Conservation (phyloP, 2,888 invertebrate genomes). For the Eremobia ochroleuca region DNA sequence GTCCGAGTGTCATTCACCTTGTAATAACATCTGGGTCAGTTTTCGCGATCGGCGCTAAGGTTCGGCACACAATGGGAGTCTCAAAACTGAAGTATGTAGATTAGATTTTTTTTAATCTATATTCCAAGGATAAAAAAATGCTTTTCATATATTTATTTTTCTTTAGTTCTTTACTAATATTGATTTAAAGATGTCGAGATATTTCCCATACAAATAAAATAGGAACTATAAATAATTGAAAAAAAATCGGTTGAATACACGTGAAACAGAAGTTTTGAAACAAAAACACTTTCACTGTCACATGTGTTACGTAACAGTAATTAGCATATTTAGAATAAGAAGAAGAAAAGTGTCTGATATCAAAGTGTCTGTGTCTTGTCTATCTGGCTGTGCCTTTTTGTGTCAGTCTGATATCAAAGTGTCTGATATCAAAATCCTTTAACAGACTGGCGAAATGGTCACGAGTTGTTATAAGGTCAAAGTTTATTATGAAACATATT, state of each 20-base stretch:
- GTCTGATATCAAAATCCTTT: too few relatives aligned
- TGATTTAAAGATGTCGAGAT: neutral
- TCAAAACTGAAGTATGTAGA: too few relatives aligned
- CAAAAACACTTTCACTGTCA: conserved; percentile 3
- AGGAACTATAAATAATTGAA: neutral
- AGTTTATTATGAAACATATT: neutral
- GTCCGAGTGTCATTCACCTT: conserved; percentile 65
- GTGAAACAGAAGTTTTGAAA: neutral
- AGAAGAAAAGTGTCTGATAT: conserved; percentile 9
- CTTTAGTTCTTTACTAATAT: neutral
- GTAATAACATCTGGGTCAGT: conserved; percentile 58
- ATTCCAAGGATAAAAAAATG: too few relatives aligned
- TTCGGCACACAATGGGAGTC: conserved; percentile 15
- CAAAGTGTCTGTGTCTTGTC: too few relatives aligned
- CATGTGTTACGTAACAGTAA: neutral
- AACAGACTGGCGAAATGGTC: conserved; percentile 17
- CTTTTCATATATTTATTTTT: too few relatives aligned
- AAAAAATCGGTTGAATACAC: neutral
- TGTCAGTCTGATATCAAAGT: too few relatives aligned
- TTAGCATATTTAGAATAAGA: neutral
- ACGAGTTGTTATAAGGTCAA: conserved; percentile 36
- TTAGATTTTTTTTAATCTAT: too few relatives aligned
- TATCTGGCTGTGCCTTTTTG: too few relatives aligned
- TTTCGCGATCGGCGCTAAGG: conserved; percentile 57
- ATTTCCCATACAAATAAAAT: neutral